Percentiles rank a stretch among this genome's conserved stretches.
These are phyloP conservation scores for Eupithecia insigniata DNA, from an alignment of 2,888 invertebrate genomes.

Conservation along the genomic window DNA sequence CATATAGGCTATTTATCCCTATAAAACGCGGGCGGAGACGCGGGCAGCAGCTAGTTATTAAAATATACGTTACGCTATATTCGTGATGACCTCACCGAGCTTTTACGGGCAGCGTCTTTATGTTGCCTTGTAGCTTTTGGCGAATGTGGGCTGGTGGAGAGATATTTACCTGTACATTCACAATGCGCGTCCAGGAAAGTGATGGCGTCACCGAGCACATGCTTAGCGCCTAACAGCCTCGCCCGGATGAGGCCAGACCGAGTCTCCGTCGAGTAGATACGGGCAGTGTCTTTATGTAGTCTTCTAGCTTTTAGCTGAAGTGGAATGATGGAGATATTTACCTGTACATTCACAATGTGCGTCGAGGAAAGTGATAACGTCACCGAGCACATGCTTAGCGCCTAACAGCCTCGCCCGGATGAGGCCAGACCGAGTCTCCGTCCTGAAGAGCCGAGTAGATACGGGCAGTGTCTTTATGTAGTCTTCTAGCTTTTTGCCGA, in stretches of 20 bases:
- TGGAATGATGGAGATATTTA: constrained; percentile 72
- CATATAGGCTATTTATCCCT: no score
- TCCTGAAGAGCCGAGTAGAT: constrained; percentile 93
- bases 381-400: constrained; percentile 95
- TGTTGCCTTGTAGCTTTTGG: no score
- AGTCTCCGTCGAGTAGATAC: constrained; percentile 94
- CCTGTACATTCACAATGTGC: constrained; percentile 97
- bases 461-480: constrained; percentile 94
- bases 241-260: constrained; percentile 98
- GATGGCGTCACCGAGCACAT: constrained; percentile 95
- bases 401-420: constrained; percentile 97
- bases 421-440: constrained; percentile 96
- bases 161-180: constrained; percentile 89
- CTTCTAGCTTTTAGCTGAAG: constrained; percentile 93
- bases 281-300: constrained; percentile 94
- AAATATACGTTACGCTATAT: no score
- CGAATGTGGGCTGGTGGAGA: constrained; percentile 77
- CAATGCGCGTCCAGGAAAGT: constrained; percentile 99
- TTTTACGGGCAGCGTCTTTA: no score
- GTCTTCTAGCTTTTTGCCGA: constrained; percentile 94
- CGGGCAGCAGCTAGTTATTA: no score
- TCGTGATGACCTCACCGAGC: no score
- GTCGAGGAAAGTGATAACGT: constrained; percentile 97
- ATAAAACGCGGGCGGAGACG: no score
- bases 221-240: constrained; percentile 95